These are phyloP conservation scores for Callochromis pleurospilus DNA, from an alignment of 2,113 vertebrate genomes.

Conservation along the genomic window DNA sequence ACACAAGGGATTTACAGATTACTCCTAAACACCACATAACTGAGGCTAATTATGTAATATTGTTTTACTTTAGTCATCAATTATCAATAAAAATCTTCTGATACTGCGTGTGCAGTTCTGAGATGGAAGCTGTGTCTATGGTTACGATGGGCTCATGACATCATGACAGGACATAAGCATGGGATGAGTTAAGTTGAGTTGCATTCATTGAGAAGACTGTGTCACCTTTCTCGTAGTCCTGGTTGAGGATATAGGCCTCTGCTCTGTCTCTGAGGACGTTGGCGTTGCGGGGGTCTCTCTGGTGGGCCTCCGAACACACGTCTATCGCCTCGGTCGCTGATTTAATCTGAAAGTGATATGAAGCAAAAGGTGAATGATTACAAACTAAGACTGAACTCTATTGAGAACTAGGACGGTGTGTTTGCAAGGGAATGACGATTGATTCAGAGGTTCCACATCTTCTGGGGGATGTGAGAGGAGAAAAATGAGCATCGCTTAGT, in stretches of 20 bases:
- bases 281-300: constrained; percentile 74
- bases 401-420: neutral
- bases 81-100: neutral
- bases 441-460: neutral
- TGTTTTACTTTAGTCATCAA: neutral
- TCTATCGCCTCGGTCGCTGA: constrained; percentile 66
- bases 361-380: neutral
- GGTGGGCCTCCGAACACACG: constrained; percentile 76
- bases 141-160: neutral
- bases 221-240: constrained; percentile 79
- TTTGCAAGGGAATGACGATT: neutral
- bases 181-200: neutral
- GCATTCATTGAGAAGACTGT: neutral
- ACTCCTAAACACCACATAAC: neutral
- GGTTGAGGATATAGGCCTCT: constrained; percentile 77
- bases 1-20: neutral
- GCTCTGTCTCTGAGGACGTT: constrained; percentile 76
- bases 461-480: neutral
- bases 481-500: neutral
- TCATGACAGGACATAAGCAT: neutral
- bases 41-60: neutral
- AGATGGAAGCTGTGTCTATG: neutral
- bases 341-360: constrained; percentile 45
- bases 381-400: neutral
- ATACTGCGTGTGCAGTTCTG: neutral